phyloP scores from a whole-genome alignment of 1,140 invertebrate genomes.

The Bombus confusus region DNA sequence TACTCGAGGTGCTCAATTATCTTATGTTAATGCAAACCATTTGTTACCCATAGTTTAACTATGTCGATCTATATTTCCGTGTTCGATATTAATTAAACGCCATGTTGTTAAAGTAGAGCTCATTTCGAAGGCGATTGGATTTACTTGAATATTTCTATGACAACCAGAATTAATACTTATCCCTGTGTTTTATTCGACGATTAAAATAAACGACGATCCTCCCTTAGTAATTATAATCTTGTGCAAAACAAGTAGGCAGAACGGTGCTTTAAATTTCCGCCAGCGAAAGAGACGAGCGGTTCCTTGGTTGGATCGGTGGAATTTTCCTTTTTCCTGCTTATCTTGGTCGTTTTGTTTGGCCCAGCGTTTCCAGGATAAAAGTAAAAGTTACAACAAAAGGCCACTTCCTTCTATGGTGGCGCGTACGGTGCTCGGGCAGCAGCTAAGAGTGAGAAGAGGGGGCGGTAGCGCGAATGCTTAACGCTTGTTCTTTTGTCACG shows the following conservation, averaged over 20 bases:
- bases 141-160: too few species aligned
- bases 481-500: conserved; percentile 65
- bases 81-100: neutral
- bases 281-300: neutral
- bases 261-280: conserved; percentile 22
- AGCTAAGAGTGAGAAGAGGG: conserved; percentile 27
- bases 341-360: conserved; percentile 44
- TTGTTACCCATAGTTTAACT: too few species aligned
- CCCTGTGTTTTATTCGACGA: neutral
- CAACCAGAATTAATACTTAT: neutral
- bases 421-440: conserved; percentile 30
- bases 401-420: conserved; percentile 58
- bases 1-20: neutral
- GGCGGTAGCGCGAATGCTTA: conserved; percentile 9
- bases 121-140: too few species aligned
- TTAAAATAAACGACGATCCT: too few species aligned
- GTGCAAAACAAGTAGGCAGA: neutral
- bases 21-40: neutral
- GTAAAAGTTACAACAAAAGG: conserved; percentile 67
- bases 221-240: too few species aligned
- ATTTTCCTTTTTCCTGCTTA: conserved; percentile 41
- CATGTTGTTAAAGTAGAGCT: too few species aligned
- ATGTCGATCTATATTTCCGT: neutral
- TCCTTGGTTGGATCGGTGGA: conserved; percentile 19
- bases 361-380: conserved; percentile 49